phyloP scores from a whole-genome alignment of 35 echinoderm and acorn worm genomes.

The Eucidaris tribuloides region DNA sequence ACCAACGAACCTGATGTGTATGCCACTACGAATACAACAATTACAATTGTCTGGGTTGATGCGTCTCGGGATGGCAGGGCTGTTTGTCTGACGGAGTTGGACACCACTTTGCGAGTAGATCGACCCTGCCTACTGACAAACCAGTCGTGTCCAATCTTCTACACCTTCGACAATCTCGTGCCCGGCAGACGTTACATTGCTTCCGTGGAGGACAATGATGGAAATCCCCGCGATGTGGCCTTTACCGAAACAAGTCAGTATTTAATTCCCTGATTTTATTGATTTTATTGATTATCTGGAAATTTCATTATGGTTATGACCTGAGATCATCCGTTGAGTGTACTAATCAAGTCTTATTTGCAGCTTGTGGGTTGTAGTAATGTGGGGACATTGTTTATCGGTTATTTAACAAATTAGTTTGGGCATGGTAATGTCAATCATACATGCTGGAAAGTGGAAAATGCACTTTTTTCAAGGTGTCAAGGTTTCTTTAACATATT shows the following conservation, averaged over 20 bases:
- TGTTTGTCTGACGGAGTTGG: background rate
- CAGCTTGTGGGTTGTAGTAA: no score
- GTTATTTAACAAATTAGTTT: no score
- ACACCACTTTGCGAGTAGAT: background rate
- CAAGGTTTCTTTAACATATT: no score
- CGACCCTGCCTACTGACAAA: background rate
- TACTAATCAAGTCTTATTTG: no score
- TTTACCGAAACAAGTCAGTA: conserved; percentile 1
- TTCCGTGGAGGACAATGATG: background rate
- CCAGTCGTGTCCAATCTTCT: conserved; percentile 4
- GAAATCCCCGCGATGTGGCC: background rate
- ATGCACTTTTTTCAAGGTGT: no score
- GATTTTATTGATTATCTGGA: no score
- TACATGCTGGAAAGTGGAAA: no score
- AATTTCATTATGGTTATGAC: no score
- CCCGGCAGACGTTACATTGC: conserved; percentile 2
- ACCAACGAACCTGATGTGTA: conserved; percentile 2
- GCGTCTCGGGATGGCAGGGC: background rate
- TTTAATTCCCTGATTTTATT: no score
- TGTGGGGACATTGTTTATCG: no score
- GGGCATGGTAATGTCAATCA: no score
- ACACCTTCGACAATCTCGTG: background rate
- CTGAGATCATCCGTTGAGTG: no score
- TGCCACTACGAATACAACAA: background rate
- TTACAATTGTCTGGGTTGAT: background rate